Base-by-base conservation (phyloP, 2,113 vertebrate genomes). In the Capreolus pygargus region DNA sequence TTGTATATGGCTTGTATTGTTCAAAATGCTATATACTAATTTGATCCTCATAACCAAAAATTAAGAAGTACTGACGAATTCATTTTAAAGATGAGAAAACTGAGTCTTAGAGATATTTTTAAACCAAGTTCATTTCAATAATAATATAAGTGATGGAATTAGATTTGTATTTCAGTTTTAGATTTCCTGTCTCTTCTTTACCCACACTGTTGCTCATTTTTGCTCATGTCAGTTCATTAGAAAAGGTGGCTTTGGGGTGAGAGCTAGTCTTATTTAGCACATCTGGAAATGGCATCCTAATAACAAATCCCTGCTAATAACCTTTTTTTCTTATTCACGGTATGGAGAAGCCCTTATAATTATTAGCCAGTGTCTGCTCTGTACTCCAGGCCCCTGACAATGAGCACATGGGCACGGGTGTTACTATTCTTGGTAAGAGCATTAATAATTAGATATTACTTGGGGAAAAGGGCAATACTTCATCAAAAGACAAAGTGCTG, bases 391-490 rank as follows among this genome's bases (percentile, higher is more conserved):
- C 57, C 64, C 14, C 52, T 74, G 57, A 89, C 78, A 67, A 93
- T 55, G 93, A 86, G n/a, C 86, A 47, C 45, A 43, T 52, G 83
- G 98, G 47, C 90, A 36, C 0, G 67, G 19, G 89, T 90, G 96
- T 95, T 98, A 93, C 97, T 98, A 97, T 98, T 98, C 91, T 97
- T 79, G 67, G 93, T 97, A 52, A 98, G 98, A 96, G 85, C 94
- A 96, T 96, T 98, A 97, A 98, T 98, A 98, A 99, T 99, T 98
- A 98, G 98, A 94, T 98, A 98, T 97, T 98, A 98, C 89, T 98
- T 88, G 67, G 91, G 94, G 96, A 97, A 99, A 99, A 99, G 98
- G 98, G 98, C 98, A 99, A 97, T 97, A 86, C 79, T 98, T 99
- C 96, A 98, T 98, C 97, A 97, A 98, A 98, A 98, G 98, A 98